Evolutionary conservation across 2,888 invertebrate species (phyloP).

Genomic region (Dasysyrphus albostriatus): DNA sequence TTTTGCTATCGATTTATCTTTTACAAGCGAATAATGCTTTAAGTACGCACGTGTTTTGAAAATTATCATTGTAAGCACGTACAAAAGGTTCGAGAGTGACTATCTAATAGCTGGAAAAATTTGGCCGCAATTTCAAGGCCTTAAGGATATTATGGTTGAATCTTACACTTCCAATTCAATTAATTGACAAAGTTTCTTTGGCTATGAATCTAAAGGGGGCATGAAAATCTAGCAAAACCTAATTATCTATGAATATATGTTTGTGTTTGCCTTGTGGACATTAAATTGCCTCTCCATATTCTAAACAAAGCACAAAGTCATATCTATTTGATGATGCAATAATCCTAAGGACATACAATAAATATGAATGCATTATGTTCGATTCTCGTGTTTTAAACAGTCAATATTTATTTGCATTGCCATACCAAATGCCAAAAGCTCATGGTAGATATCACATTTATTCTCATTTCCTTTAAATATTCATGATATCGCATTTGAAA

Average conservation of each 20-base stretch:
- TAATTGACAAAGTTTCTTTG: constrained; percentile 27
- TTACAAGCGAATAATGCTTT: constrained; percentile 33
- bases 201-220: background rate
- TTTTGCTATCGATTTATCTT: constrained; percentile 34
- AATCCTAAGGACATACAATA: background rate
- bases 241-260: background rate
- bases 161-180: constrained; percentile 28
- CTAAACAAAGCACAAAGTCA: background rate
- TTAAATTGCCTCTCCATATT: background rate
- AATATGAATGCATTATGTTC: background rate
- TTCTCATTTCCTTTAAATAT: constrained; percentile 10
- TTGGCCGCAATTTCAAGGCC: constrained; percentile 10
- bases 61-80: constrained; percentile 29
- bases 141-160: background rate
- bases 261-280: background rate
- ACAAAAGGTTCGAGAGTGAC: background rate
- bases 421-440: background rate
- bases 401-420: background rate
- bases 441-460: background rate
- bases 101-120: constrained; percentile 12
- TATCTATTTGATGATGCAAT: background rate
- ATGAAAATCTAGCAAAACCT: background rate
- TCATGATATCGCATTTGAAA: constrained; percentile 19
- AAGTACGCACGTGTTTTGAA: constrained; percentile 18
- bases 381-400: background rate